Evolutionary conservation across 1,140 invertebrate genomes (phyloP), one percentile per base, ranked within the genome.

Genomic region (Pararge aegeria): DNA sequence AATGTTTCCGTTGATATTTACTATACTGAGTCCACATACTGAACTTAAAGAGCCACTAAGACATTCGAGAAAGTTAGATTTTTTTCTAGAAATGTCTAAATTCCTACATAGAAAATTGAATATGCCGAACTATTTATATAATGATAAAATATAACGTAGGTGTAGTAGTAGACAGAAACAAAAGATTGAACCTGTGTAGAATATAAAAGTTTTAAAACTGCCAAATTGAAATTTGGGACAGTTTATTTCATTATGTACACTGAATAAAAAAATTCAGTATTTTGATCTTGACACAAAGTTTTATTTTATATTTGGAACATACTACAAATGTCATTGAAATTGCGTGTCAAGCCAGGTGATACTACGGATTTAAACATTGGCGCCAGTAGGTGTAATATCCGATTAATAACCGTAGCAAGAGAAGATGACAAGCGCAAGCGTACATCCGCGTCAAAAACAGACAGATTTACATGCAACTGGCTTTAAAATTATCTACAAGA

Each of bases 361-460:
- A 67, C 51, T 68, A 65, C 69, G 55, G 61, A 78, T 71, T 68
- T 80, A 76, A 74, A 72, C 56, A 55, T 73, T 73, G 68, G 64
- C 75, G 73, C 44, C 64, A 20, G 42, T 68, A 50, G 56, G 54
- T 70, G 62, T 55, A 52, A 56, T 48, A 20, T 40, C 10, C 63
- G 55, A 69, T 66, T 62, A 62, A 62, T 67, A 64, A 53, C 38
- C 2, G 9, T 50, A 48, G 9, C 19, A 20, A 40, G 19, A 24
- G 51, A 13, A 48, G 37, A 12, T 66, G 64, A 61, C 54, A 66
- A n/a, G 50, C 42, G 9, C 46, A 30, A 49, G 46, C 58, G 24
- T 24, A 61, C 29, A 49, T 54, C 40, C 50, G 19, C 19, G 13
- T 24, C 0, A 2, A 24, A n/a, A 5, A 19, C 9, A 5, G 16